Evolutionary conservation across 2,113 vertebrate genomes (phyloP).

Genomic region (Brachyhypopomus gauderio): DNA sequence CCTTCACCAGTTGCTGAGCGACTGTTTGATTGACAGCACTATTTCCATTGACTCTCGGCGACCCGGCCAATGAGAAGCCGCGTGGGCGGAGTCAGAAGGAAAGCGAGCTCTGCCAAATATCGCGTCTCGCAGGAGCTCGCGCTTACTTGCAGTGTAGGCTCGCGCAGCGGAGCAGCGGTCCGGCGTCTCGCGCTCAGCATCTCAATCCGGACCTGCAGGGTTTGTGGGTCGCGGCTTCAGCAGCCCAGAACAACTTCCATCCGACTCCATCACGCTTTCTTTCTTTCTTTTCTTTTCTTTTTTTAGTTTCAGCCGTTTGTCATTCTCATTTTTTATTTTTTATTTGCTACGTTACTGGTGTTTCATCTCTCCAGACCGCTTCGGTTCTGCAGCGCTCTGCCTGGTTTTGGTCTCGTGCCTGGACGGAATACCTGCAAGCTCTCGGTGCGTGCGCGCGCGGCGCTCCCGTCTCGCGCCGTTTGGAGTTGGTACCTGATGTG

Average conservation of each 20-base stretch:
- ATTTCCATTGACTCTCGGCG: constrained; percentile 51
- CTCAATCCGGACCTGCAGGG: too few species aligned
- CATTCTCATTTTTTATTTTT: constrained; percentile 63
- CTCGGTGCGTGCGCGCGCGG: constrained; percentile 1
- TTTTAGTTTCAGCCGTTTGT: constrained; percentile 43
- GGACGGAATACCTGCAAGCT: constrained; percentile 59
- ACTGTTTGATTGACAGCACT: constrained; percentile 68
- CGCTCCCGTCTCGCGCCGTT: constrained; percentile 45
- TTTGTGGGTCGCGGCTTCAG: constrained; percentile 51
- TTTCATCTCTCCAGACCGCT: too few species aligned
- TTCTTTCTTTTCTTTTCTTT: constrained; percentile 59
- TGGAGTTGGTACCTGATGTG: constrained; percentile 58
- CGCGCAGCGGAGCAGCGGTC: too few species aligned
- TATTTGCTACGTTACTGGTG: constrained; percentile 38
- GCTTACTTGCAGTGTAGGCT: constrained; percentile 62
- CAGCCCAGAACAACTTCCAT: constrained; percentile 72
- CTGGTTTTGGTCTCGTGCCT: constrained; percentile 13
- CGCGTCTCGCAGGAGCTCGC: constrained; percentile 62
- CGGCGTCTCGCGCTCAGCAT: too few species aligned
- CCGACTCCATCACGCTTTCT: constrained; percentile 61
- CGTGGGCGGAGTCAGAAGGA: constrained; percentile 64
- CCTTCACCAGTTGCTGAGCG: constrained; percentile 52
- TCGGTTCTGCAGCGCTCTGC: constrained; percentile 10
- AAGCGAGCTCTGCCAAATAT: constrained; percentile 68
- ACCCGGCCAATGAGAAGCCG: constrained; percentile 68